A percentile compares a stretch with the other conserved stretches of the same genome.
phyloP scores from a whole-genome alignment of 2,797 vertebrate genomes.

The Valencia hispanica region DNA sequence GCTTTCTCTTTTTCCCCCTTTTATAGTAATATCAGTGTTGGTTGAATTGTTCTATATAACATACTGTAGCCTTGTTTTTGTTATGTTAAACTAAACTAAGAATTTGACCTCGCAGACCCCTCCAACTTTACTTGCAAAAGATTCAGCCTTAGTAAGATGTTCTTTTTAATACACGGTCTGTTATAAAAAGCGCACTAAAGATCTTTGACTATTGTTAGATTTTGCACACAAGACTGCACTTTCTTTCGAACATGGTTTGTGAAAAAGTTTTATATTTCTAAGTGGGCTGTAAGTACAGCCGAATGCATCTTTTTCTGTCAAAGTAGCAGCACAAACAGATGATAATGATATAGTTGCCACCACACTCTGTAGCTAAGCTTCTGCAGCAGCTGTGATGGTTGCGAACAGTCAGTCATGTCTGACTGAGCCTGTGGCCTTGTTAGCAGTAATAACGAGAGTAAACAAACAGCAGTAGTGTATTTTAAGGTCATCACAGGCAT shows the following conservation, averaged over 20 bases:
- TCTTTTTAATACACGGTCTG: not conserved
- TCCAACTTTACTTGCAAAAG: not conserved
- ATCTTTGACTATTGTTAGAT: not conserved
- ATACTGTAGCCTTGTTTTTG: not conserved
- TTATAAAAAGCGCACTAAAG: not conserved
- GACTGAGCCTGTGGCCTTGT: constrained; percentile 66
- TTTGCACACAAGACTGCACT: not conserved
- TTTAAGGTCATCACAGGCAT: constrained; percentile 75
- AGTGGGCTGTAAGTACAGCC: not conserved
- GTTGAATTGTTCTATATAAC: not conserved
- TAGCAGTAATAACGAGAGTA: constrained; percentile 70
- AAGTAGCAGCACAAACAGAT: constrained; percentile 15
- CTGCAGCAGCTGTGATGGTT: constrained; percentile 49
- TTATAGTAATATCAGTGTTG: not conserved
- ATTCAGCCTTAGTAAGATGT: not conserved
- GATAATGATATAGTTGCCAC: constrained; percentile 20
- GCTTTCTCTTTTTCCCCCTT: not conserved
- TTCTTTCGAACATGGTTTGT: not conserved
- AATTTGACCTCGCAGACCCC: not conserved
- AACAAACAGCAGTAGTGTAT: constrained; percentile 72
- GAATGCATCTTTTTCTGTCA: constrained; percentile 2
- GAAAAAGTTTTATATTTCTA: not conserved
- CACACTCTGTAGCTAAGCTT: constrained; percentile 17
- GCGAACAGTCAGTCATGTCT: constrained; percentile 56
- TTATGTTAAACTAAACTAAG: not conserved